Percentiles rank a stretch among this genome's conserved stretches.
phyloP scores from a whole-genome alignment of 2,888 invertebrate species.

The Eucera pruinosa region DNA sequence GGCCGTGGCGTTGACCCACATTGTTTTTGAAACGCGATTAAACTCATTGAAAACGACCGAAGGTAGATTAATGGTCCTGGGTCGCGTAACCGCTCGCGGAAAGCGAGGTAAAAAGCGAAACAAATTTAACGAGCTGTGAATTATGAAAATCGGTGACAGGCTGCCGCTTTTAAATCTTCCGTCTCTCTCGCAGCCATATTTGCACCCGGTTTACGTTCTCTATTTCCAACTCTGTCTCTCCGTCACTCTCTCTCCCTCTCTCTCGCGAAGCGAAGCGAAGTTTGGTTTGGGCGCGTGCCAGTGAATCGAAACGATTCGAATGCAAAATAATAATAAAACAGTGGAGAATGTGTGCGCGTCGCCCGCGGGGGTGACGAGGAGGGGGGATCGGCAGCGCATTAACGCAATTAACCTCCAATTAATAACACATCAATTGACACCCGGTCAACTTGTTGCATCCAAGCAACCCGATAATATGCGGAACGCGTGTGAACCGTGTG shows the following conservation, averaged over 20 bases:
- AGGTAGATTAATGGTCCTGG: slow-evolving; percentile 75
- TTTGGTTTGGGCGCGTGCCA: slow-evolving; percentile 81
- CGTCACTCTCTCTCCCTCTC: neutral
- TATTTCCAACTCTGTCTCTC: no score
- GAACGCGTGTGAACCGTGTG: slow-evolving; percentile 70
- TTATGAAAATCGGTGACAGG: slow-evolving; percentile 82
- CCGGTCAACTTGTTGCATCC: slow-evolving; percentile 83
- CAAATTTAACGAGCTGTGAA: slow-evolving; percentile 82
- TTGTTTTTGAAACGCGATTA: slow-evolving; percentile 78
- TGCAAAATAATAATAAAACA: slow-evolving; percentile 81
- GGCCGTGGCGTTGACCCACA: slow-evolving; percentile 74
- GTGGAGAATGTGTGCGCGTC: slow-evolving; percentile 49
- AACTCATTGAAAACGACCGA: slow-evolving; percentile 78
- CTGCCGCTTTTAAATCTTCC: slow-evolving; percentile 69
- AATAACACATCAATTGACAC: slow-evolving; percentile 84
- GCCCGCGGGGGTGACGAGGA: slow-evolving; percentile 64
- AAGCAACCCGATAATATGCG: slow-evolving; percentile 78
- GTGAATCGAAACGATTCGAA: slow-evolving; percentile 79
- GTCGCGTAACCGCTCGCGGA: slow-evolving; percentile 70
- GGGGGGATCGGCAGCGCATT: slow-evolving; percentile 79
- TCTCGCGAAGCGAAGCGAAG: slow-evolving; percentile 32
- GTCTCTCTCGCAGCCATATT: no score
- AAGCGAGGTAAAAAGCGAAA: slow-evolving; percentile 76
- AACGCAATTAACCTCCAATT: slow-evolving; percentile 84
- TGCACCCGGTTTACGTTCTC: no score